Evolutionary conservation across 2,113 vertebrate genomes (phyloP), one percentile per base, ranked within the genome.

Genomic region (Chionodraco myersi): DNA sequence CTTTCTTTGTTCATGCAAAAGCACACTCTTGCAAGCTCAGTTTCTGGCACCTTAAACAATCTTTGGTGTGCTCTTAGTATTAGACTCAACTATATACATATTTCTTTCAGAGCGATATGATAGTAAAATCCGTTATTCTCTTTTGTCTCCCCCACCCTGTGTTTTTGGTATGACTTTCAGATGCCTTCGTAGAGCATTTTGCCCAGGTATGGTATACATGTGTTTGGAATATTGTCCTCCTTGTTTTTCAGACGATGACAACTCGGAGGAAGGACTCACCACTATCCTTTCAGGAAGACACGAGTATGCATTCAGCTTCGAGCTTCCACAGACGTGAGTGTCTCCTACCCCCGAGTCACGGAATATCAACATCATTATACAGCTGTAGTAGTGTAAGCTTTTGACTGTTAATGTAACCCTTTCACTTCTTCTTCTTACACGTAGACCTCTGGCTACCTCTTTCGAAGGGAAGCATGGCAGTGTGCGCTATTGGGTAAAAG

Each of bases 391-490:
- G 1, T 34, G 1, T 49, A 59, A n/a, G 44, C 6, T 62, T 52
- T 47, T 5, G 1, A 47, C 7, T 8, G 7, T 11, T n/a, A 45
- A 58, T 10, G 3, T 47, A 61, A 82, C 48, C 54, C 1, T 16
- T 45, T 15, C 26, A 58, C 4, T 15, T 67, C 4, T 57, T 10
- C 13, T 30, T 59, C 16, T 75, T 44, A 48, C 54, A 13, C 93
- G 88, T 94, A 99, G 98, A 97, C 97, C 98, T 95, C 95, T 99
- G 95, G 98, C 98, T 99, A 99, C 98, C 98, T 99, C 98, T 94
- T 99, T 99, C 65, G 98, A 99, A 99, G 98, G 98, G 95, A 98
- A 98, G 94, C 97, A 99, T 90, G 98, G 98, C 94, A 99, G 97
- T 94, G 97, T 99, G 91, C 97, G 98, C 79, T 99, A 99, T 93